A percentile compares a stretch with the other conserved stretches of the same genome.
Conservation (phyloP, 1,140 invertebrate species). For the Drosophila pallidifrons region DNA sequence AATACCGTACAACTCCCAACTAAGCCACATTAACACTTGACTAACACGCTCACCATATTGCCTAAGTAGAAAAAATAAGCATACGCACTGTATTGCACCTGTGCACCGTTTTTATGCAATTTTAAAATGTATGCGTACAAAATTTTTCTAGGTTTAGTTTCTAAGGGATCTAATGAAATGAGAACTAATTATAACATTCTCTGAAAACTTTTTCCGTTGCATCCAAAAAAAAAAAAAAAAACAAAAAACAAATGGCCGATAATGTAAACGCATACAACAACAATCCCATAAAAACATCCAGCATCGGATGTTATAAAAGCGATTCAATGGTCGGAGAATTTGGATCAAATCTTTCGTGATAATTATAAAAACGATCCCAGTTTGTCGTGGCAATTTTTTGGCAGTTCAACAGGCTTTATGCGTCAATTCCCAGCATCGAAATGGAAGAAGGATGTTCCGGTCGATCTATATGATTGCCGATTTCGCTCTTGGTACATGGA, state of each 20-base stretch:
- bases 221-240: neutral
- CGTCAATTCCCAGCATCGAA: constrained; percentile 95
- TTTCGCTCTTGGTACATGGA: constrained; percentile 97
- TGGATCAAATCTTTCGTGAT: constrained; percentile 94
- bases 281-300: constrained; percentile 76
- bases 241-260: constrained; percentile 4
- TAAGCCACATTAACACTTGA: constrained; percentile 64
- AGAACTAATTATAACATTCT: neutral
- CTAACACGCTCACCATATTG: constrained; percentile 27
- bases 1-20: constrained; percentile 79
- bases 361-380: constrained; percentile 95
- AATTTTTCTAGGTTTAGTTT: neutral
- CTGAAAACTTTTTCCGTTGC: neutral
- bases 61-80: constrained; percentile 19
- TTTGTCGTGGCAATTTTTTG: constrained; percentile 98
- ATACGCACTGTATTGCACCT: constrained; percentile 19
- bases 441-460: constrained; percentile 89
- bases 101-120: neutral
- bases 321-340: constrained; percentile 92
- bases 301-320: constrained; percentile 88
- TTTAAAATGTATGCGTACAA: neutral
- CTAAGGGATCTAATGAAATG: neutral
- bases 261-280: constrained; percentile 84
- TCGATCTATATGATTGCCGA: constrained; percentile 95
- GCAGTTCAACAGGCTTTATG: constrained; percentile 97